phyloP scores from a whole-genome alignment of 2,113 vertebrate genomes.

The Calypte anna region DNA sequence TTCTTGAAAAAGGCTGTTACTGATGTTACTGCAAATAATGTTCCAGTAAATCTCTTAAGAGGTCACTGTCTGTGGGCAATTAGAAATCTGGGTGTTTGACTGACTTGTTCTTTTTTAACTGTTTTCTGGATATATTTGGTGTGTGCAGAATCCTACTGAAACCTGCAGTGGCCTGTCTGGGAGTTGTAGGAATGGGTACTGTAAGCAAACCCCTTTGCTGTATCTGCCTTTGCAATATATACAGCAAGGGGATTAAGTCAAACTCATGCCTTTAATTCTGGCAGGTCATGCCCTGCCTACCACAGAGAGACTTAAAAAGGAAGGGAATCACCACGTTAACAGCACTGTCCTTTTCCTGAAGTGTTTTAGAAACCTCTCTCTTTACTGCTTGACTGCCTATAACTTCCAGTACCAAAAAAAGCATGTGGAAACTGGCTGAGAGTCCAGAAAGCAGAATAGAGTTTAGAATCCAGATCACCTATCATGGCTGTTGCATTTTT shows the following conservation, averaged over 20 bases:
- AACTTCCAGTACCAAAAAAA: not conserved
- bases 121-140: not conserved
- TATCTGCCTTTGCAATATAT: not conserved
- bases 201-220: not conserved
- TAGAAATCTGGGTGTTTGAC: not conserved
- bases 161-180: not conserved
- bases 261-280: not conserved
- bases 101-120: not conserved
- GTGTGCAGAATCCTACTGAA: not conserved
- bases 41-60: not conserved
- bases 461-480: not conserved
- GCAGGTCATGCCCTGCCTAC: not conserved
- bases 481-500: not conserved
- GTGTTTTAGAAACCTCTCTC: not conserved
- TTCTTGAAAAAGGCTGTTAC: not conserved
- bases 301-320: not conserved
- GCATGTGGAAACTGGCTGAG: fast-evolving
- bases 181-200: not conserved
- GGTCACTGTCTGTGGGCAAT: not conserved
- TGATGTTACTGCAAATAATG: not conserved
- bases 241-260: not conserved
- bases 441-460: not conserved
- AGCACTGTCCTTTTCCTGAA: not conserved
- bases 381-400: not conserved
- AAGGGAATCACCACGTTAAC: not conserved